Conservation (phyloP, 2,888 invertebrate genomes). For the Omphaloscelis lunosa region DNA sequence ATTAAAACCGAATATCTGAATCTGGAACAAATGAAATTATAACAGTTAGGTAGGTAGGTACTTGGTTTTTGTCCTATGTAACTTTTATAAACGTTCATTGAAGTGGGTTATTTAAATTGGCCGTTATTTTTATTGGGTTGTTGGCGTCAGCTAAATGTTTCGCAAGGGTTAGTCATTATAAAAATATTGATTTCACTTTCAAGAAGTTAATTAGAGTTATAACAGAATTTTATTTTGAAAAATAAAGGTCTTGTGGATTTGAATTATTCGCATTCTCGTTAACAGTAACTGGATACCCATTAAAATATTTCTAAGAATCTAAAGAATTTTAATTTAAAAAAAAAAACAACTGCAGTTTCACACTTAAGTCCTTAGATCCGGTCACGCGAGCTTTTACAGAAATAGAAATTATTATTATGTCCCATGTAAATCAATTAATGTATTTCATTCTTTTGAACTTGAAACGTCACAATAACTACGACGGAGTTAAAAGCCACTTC, state of each 20-base stretch:
- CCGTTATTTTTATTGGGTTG: neutral
- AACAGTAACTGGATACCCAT: neutral
- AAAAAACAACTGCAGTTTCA: neutral
- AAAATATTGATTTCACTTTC: neutral
- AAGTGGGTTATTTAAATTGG: slow-evolving; percentile 31
- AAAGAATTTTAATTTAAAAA: neutral
- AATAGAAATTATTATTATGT: slow-evolving; percentile 2
- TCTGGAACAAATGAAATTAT: slow-evolving; percentile 92
- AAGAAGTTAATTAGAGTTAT: neutral
- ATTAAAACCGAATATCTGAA: slow-evolving; percentile 99
- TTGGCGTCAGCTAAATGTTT: neutral
- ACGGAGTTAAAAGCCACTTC: slow-evolving; percentile 69
- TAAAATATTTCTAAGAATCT: neutral
- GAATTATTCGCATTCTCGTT: too few relatives aligned
- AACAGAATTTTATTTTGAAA: too few relatives aligned
- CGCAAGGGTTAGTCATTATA: neutral
- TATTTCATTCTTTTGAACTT: slow-evolving; percentile 9
- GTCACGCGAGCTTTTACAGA: slow-evolving; percentile 23
- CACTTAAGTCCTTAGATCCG: neutral
- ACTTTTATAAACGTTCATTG: slow-evolving; percentile 10
- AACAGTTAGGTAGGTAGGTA: slow-evolving; percentile 34
- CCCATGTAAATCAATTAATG: too few relatives aligned
- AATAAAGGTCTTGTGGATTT: neutral
- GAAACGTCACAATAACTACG: slow-evolving; percentile 29
- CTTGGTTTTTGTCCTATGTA: slow-evolving; percentile 38